Evolutionary conservation across 2,113 vertebrate genomes (phyloP), one percentile per base, ranked within the genome.

Genomic region (Fulica atra): DNA sequence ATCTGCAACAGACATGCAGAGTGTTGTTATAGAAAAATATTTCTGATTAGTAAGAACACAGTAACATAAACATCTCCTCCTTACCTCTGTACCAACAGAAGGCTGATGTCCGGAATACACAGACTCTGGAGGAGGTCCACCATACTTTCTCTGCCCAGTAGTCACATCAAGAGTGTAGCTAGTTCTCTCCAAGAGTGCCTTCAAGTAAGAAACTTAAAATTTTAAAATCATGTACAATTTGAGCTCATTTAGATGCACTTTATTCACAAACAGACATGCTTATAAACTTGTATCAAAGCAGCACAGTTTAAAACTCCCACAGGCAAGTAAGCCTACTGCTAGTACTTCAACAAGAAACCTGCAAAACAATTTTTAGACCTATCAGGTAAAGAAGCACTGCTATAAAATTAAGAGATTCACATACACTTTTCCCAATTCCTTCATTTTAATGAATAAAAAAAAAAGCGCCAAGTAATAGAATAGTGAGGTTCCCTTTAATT

Each of bases 111-210:
- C 99, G 18, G 99, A 98, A 98, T 99, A 99, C 69, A 99, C 97
- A 6, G 98, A 97, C 95, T 99, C 99, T 48, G 99, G 99, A 18
- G 99, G 99, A 20, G 99, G 99, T 31, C 99, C 99, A 20, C 99
- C 99, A 50, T 99, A 99, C 93, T 99, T 99, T 50, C 99, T 98
- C 98, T 99, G 99, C 79, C 99, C 99, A 48, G 99, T 99, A 60
- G 99, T 99, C 40, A 99, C 99, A 86, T 99, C 99, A 20, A 99
- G 99, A 23, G 99, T 99, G 97, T 99, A 99, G 93, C 98, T 95
- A 13, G 99, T 99, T 98, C 99, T 98, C 95, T 99, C 99, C 94
- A 99, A 98, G 69, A 99, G 98, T 85, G 98, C 99, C 99, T 99
- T 97, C 40, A 94, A 96, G 73, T 35, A 77, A 92, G 28, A 92